A percentile compares a stretch with the other conserved stretches of the same genome.
Evolutionary conservation across 2,888 invertebrate genomes (phyloP).

Genomic region (Plutella xylostella): DNA sequence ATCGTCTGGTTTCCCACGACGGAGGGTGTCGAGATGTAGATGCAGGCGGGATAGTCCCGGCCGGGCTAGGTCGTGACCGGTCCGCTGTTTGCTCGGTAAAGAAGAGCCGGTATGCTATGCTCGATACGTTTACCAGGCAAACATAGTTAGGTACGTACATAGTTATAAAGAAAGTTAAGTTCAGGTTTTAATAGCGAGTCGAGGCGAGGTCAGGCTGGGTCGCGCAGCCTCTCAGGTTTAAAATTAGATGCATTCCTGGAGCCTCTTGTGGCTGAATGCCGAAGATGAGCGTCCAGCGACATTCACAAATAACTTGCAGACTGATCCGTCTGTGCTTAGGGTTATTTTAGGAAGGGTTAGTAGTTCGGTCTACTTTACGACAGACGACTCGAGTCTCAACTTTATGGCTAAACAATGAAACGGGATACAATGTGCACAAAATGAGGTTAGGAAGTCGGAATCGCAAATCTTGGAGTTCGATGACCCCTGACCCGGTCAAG

Average conservation of each 20-base stretch:
- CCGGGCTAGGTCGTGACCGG: slow-evolving; percentile 54
- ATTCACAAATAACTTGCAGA: slow-evolving; percentile 8
- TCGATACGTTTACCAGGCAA: slow-evolving; percentile 59
- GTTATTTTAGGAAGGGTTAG: slow-evolving; percentile 63
- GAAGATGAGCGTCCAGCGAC: slow-evolving; percentile 8
- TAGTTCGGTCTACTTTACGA: slow-evolving; percentile 38
- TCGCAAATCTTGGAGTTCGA: slow-evolving; percentile 35
- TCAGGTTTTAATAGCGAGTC: slow-evolving; percentile 64
- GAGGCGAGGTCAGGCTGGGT: slow-evolving; percentile 62
- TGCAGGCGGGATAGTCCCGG: slow-evolving; percentile 4
- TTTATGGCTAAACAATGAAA: not conserved
- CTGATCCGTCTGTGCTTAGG: slow-evolving; percentile 2
- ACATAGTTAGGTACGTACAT: slow-evolving; percentile 51
- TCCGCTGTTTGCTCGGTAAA: slow-evolving; percentile 36
- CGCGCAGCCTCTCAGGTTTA: slow-evolving; percentile 65
- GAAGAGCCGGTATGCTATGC: slow-evolving; percentile 49
- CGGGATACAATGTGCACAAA: not conserved
- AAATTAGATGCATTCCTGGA: slow-evolving; percentile 68
- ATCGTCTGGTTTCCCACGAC: slow-evolving; percentile 47
- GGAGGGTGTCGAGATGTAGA: slow-evolving; percentile 10
- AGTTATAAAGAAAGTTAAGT: slow-evolving; percentile 69
- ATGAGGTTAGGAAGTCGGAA: slow-evolving; percentile 1
- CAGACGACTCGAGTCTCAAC: not conserved
- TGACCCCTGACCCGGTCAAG: slow-evolving; percentile 49
- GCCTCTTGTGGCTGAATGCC: slow-evolving; percentile 35